A percentile compares a stretch with the other conserved stretches of the same genome.
Conservation (phyloP, 2,113 vertebrate genomes). For the Xyliphius kryptos region DNA sequence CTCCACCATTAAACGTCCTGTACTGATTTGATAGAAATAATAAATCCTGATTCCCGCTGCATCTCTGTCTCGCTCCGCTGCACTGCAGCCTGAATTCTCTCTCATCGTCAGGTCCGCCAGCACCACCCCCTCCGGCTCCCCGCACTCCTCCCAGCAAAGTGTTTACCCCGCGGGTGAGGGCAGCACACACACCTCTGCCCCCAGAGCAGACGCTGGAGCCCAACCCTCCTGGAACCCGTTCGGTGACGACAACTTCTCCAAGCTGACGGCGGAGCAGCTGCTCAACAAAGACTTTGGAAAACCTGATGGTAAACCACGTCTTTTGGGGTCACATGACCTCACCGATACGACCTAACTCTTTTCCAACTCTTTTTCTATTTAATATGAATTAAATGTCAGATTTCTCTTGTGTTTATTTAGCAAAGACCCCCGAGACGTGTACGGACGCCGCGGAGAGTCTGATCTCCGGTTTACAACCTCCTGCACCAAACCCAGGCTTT, state of each 20-base stretch:
- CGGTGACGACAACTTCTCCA: conserved; percentile 96
- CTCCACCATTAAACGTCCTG: too few species aligned
- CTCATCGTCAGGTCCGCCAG: conserved; percentile 79
- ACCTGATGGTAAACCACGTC: conserved; percentile 72
- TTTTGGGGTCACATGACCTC: too few species aligned
- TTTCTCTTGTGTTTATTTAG: conserved; percentile 53
- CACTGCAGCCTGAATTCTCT: conserved; percentile 3
- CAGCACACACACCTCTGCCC: conserved; percentile 12
- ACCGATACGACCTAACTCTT: too few species aligned
- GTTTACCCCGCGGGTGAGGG: conserved; percentile 60
- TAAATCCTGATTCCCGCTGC: too few species aligned
- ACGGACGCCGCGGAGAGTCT: conserved; percentile 71
- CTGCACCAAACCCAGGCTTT: conserved; percentile 64
- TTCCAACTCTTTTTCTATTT: too few species aligned
- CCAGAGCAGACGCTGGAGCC: conserved; percentile 29
- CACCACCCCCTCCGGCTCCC: conserved; percentile 88
- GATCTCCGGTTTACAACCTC: conserved; percentile 69
- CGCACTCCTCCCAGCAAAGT: conserved; percentile 68
- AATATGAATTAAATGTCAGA: too few species aligned
- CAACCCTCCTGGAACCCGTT: conserved; percentile 91
- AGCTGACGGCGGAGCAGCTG: conserved; percentile 92
- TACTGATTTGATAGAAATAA: too few species aligned
- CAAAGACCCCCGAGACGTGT: conserved; percentile 72
- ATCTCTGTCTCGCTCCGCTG: too few species aligned
- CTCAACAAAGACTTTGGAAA: conserved; percentile 98